Base-by-base conservation (phyloP, 23 tunicate genomes). In the Styela clava region DNA sequence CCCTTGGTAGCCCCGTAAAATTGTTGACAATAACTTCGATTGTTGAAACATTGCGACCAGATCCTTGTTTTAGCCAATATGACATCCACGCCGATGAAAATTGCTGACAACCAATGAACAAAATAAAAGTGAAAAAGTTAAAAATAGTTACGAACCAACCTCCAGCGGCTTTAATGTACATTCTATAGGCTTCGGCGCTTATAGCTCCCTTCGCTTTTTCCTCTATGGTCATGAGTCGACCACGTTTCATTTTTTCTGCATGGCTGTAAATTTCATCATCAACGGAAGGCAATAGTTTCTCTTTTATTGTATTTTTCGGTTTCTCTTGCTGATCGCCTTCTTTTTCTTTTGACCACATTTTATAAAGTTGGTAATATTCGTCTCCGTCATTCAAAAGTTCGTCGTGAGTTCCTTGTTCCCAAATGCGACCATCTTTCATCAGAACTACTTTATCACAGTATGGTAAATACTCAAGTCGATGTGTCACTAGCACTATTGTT, bases 31-130 rank as follows among this genome's bases (percentile, higher is more conserved):
- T 18, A 7, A 5, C 30, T 16, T 65, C 30, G 16, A 65, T 16
- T 24, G 9, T 16, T 7, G 70, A 24, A 5, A 16, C 9, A 24
- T 24, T 9, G 35, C 20, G 2, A 18, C 77, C 77, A 32, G 77
- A 27, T 26, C 77, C 77, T 71, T 76, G 81, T 22, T 83, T 91
- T 12, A 91, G 35, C 97, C 90, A 86, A 31, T 63, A 78, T 7
- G 97, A 91, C 34, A 91, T 62, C 97, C 97, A 91, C 33, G 86
- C 69, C 28, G 70, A 78, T n/a, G 83, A 81, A 68, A 91, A 91
- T 61, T 86, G 97, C 62, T 85, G 90, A 61, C 74, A 82, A 34
- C 87, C 86, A 51, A 86, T 86, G 36, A 82, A 87, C 16, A 91
- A 20, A 29, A 78, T 30, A 71, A 86, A 85, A n/a, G 86, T 78